phyloP scores from a whole-genome alignment of 2,888 invertebrate species.

The Amphiduros pacificus region DNA sequence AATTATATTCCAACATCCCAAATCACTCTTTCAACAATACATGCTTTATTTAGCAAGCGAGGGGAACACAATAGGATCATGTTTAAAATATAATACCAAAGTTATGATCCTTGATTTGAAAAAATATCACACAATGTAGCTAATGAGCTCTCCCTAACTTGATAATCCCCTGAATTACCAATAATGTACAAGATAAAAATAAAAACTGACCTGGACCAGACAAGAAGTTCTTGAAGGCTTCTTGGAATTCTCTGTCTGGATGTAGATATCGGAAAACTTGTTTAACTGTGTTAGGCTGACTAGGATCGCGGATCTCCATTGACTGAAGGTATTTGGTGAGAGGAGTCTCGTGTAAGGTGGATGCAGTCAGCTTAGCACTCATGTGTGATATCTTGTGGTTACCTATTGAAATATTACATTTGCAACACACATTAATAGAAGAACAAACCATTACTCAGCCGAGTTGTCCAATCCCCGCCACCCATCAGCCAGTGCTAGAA shows the following conservation, averaged over 20 bases:
- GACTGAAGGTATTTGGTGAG: neutral
- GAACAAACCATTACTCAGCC: too few relatives aligned
- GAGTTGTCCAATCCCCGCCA: too few relatives aligned
- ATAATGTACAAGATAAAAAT: neutral
- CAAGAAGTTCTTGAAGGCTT: neutral
- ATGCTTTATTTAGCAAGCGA: too few relatives aligned
- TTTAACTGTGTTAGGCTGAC: neutral
- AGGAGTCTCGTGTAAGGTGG: neutral
- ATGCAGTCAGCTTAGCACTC: neutral
- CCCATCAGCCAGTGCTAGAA: too few relatives aligned
- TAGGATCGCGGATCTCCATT: neutral
- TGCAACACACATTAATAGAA: neutral
- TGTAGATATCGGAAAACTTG: neutral
- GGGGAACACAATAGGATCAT: too few relatives aligned
- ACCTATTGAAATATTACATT: neutral
- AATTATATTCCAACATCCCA: too few relatives aligned
- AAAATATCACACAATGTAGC: too few relatives aligned
- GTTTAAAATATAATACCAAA: too few relatives aligned
- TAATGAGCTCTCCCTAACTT: too few relatives aligned
- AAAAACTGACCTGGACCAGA: neutral
- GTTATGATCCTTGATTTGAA: too few relatives aligned
- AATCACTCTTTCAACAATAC: too few relatives aligned
- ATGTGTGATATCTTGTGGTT: neutral
- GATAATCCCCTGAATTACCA: too few relatives aligned
- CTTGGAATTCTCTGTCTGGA: neutral